Base-by-base conservation (phyloP, 2,113 vertebrate species). In the Albula glossodonta region DNA sequence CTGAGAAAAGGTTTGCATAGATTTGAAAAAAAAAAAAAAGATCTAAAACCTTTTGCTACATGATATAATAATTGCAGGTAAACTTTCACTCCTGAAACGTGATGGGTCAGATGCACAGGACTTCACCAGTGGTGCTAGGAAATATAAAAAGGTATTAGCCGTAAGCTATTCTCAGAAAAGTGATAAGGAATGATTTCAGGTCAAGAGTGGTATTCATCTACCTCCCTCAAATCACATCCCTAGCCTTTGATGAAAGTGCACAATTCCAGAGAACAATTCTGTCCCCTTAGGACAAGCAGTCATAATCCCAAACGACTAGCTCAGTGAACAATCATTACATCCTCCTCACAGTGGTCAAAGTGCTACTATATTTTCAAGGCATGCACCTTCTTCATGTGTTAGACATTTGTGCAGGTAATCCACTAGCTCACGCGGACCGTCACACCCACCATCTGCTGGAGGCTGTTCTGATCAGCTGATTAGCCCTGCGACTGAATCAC, bases 1-100 rank as follows among this genome's bases (percentile, higher is more conserved):
- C 17, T 85, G 84, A 31, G 25, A 85, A 70, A 87, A 3, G 13
- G 78, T 86, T 90, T 93, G 90, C 91, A 93, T 93, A 93, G 87
- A 86, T 90, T 80, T 91, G 86, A 52, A 80, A 85, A 82, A 52
- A 83, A 85, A 78, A 6, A 4, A 86, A 82, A 2, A 51, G 83
- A 74, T 87, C 57, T 83, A 51, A 13, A 80, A 63, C n/a, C 17
- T 70, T 50, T 12, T 63, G 5, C 57, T 63, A 83, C 41, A 51
- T 25, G 5, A 79, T 22, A 80, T 50, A 22, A 49, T 19, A 79
- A 81, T 66, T 10, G 11, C 74, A 81, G 48, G 31, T n/a, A 22
- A 13, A 80, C 56, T 22, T 74, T 74, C n/a, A 74, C 70, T 74
- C 63, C 9, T 74, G 22, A 74, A 74, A 74, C 31, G 70, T 25